Percentiles rank a stretch among this genome's conserved stretches.
Conservation (phyloP, 2,888 invertebrate species). For the Parnassius orleans region DNA sequence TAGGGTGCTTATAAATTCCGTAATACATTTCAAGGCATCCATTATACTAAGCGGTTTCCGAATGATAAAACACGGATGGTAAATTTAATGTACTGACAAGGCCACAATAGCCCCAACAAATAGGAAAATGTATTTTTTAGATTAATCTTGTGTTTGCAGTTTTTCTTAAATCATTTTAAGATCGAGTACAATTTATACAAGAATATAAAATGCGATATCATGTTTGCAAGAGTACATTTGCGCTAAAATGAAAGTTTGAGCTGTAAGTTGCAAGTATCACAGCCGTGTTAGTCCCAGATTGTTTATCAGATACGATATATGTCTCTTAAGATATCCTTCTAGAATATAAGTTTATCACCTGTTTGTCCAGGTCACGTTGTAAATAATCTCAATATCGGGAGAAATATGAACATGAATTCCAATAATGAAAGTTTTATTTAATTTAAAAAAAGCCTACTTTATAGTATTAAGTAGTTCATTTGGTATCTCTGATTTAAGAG, state of each 20-base stretch:
- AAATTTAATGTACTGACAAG: slow-evolving; percentile 21
- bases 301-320: slow-evolving; percentile 27
- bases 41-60: slow-evolving; percentile 7
- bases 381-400: neutral
- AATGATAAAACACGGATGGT: slow-evolving; percentile 10
- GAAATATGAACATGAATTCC: too few relatives aligned
- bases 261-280: slow-evolving; percentile 25
- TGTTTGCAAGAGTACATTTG: slow-evolving; percentile 14
- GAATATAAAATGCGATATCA: slow-evolving; percentile 19
- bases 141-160: slow-evolving; percentile 19
- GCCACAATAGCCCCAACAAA: slow-evolving; percentile 1
- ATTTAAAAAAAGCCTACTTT: too few relatives aligned
- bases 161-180: slow-evolving; percentile 19
- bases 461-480: too few relatives aligned
- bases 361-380: neutral
- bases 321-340: slow-evolving; percentile 1
- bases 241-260: slow-evolving; percentile 26
- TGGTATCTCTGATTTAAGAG: too few relatives aligned
- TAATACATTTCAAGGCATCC: too few relatives aligned
- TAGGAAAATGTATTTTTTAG: slow-evolving; percentile 17
- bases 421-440: too few relatives aligned
- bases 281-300: slow-evolving; percentile 19
- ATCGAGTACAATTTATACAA: slow-evolving; percentile 10
- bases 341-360: slow-evolving; percentile 6
- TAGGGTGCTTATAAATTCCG: too few relatives aligned